phyloP scores from a whole-genome alignment of 2,888 invertebrate genomes.

The Lampropteryx suffumata region DNA sequence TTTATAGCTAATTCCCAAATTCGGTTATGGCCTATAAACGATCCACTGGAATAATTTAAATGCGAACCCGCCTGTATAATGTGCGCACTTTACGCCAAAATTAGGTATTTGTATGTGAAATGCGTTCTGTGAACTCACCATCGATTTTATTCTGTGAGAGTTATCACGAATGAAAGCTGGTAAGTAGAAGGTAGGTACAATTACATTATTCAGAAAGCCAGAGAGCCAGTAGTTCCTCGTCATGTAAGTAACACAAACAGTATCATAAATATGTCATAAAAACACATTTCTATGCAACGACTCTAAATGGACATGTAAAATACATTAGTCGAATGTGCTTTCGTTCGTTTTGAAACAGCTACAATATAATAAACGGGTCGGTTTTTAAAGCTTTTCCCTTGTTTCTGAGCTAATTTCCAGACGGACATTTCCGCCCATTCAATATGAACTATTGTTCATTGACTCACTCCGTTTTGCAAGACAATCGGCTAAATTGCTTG shows the following conservation, averaged over 20 bases:
- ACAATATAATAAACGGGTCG: constrained; percentile 72
- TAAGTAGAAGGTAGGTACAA: neutral
- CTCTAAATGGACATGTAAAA: constrained; percentile 58
- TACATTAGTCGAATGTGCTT: constrained; percentile 60
- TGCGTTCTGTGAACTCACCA: constrained; percentile 77
- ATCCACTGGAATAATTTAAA: constrained; percentile 83
- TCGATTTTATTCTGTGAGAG: constrained; percentile 68
- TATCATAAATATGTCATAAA: constrained; percentile 23
- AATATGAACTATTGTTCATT: constrained; percentile 82
- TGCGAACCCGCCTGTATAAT: constrained; percentile 80
- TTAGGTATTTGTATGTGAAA: constrained; percentile 83
- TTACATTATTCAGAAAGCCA: constrained; percentile 15
- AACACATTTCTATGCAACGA: constrained; percentile 20
- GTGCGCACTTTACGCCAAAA: constrained; percentile 80
- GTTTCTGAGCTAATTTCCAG: constrained; percentile 78
- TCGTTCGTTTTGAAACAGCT: constrained; percentile 66
- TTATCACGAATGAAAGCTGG: constrained; percentile 30
- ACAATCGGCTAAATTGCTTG: constrained; percentile 74
- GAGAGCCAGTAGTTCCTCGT: constrained; percentile 1
- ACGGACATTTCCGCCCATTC: constrained; percentile 82
- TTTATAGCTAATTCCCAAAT: constrained; percentile 84
- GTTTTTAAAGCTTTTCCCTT: constrained; percentile 79
- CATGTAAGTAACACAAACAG: constrained; percentile 2
- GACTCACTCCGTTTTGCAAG: constrained; percentile 69
- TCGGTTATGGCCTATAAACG: constrained; percentile 83